Base-by-base conservation (phyloP, 2,797 vertebrate genomes). In the Crenichthys baileyi region DNA sequence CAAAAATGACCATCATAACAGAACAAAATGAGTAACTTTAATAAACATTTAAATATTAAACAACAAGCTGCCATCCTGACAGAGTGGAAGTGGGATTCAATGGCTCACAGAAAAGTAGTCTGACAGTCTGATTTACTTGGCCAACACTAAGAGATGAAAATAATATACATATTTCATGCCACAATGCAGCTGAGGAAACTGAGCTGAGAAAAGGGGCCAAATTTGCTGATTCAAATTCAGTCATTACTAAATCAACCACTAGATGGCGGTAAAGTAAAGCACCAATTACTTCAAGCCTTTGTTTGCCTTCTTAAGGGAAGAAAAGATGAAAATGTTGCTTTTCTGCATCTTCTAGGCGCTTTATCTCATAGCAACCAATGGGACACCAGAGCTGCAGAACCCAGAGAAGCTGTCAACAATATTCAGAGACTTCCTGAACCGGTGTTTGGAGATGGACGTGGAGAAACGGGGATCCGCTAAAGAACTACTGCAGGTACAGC, bases 401-500 rank as follows among this genome's bases (percentile, higher is more conserved):
- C 98, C 98, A 0, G 98, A 99, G 92, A 98, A 98, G 77, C 96
- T 98, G 79, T 97, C 97, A 0, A 79, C 92, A 4, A 95, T 96
- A 58, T 99, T 99, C 93, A 93, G 97, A 91, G 97, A 99, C 90
- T 99, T 99, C 89, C 94, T 99, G 83, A 98, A 96, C 86, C 93
- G 96, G 86, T 99, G 98, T 91, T 95, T 99, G 80, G 98, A 99
- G 92, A 99, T 99, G 98, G 98, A 99, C 0, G 98, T 99, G 91
- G 98, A 99, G 81, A 99, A 98, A 93, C 96, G 98, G 87, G 97
- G 97, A 0, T 98, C 97, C 0, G 98, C 98, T 7, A 98, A 97
- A 89, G 98, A 99, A 63, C 95, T 99, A 0, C 94, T 99, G 18
- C 97, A 98, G 97, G 98, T 99, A 87, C 0, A 9, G 4, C 46